Conservation (phyloP, 2,797 vertebrate species). For the Pelodytes ibericus region DNA sequence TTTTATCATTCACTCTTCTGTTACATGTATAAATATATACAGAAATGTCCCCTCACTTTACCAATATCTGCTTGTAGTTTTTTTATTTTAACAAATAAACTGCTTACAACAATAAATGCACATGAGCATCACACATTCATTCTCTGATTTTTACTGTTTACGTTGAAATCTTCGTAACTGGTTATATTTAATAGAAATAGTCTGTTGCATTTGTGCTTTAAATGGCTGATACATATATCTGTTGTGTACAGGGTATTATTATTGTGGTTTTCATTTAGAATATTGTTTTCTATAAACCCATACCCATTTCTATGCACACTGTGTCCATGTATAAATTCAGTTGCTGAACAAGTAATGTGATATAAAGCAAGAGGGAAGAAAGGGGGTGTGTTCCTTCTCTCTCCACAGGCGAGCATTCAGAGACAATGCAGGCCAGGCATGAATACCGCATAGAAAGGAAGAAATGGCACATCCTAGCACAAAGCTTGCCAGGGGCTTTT, state of each 20-base stretch:
- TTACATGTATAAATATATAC: neutral
- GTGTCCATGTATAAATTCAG: neutral
- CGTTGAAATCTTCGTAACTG: too few species aligned
- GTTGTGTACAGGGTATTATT: too few species aligned
- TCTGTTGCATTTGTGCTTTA: too few species aligned
- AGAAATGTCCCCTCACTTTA: neutral
- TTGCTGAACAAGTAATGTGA: slow-evolving; percentile 3
- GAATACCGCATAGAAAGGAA: slow-evolving; percentile 53
- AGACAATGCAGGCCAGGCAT: slow-evolving; percentile 53
- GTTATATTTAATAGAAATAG: too few species aligned
- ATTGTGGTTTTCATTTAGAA: too few species aligned
- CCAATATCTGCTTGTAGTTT: neutral
- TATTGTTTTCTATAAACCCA: too few species aligned
- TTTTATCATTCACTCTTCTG: slow-evolving; percentile 31
- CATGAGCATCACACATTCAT: neutral
- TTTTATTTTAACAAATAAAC: neutral
- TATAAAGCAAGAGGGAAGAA: slow-evolving; percentile 37
- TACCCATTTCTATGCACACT: too few species aligned
- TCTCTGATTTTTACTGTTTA: neutral
- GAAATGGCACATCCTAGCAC: slow-evolving; percentile 40
- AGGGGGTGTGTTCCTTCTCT: slow-evolving; percentile 45
- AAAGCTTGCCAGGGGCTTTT: slow-evolving; percentile 25
- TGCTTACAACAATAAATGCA: neutral
- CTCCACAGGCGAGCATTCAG: slow-evolving; percentile 47
- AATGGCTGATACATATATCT: too few species aligned